Evolutionary conservation across 2,888 invertebrate species (phyloP).

Genomic region (Diploptera punctata): DNA sequence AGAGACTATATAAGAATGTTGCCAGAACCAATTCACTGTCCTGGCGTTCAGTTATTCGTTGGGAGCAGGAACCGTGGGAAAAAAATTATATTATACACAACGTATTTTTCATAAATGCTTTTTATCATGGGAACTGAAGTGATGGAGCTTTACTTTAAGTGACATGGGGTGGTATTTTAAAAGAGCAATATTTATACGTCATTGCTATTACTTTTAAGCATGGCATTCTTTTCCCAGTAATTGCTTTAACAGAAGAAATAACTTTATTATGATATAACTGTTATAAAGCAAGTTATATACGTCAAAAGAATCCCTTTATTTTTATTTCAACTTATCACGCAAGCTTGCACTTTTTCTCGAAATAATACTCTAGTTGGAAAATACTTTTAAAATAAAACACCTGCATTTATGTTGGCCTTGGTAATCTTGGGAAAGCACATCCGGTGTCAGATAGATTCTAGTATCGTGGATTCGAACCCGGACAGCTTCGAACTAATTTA

Average conservation of each 20-base stretch:
- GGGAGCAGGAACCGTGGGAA: slow-evolving; percentile 30
- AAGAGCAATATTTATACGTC: slow-evolving; percentile 30
- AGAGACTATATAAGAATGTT: not conserved
- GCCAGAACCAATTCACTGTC: slow-evolving; percentile 11
- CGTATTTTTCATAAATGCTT: not conserved
- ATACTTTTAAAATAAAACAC: too few species aligned
- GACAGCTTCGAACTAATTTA: too few species aligned
- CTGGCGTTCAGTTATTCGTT: not conserved
- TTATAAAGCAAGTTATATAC: slow-evolving; percentile 26
- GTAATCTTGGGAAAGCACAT: too few species aligned
- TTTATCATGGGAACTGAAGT: slow-evolving; percentile 21
- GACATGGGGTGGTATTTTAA: not conserved
- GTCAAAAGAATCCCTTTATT: slow-evolving; percentile 11
- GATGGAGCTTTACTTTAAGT: slow-evolving; percentile 25
- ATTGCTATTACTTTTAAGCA: slow-evolving; percentile 31
- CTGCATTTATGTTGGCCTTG: too few species aligned
- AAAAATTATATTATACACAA: slow-evolving; percentile 3
- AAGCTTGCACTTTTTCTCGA: not conserved
- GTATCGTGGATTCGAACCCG: too few species aligned
- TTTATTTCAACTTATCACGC: slow-evolving; percentile 25
- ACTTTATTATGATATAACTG: slow-evolving; percentile 33
- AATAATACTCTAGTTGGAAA: not conserved
- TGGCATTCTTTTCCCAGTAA: slow-evolving; percentile 38
- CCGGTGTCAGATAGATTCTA: too few species aligned
- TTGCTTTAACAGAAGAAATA: slow-evolving; percentile 27